Evolutionary conservation across 2,888 invertebrate species (phyloP), one percentile per base, ranked within the genome.

Genomic region (Agriopis aurantiaria): DNA sequence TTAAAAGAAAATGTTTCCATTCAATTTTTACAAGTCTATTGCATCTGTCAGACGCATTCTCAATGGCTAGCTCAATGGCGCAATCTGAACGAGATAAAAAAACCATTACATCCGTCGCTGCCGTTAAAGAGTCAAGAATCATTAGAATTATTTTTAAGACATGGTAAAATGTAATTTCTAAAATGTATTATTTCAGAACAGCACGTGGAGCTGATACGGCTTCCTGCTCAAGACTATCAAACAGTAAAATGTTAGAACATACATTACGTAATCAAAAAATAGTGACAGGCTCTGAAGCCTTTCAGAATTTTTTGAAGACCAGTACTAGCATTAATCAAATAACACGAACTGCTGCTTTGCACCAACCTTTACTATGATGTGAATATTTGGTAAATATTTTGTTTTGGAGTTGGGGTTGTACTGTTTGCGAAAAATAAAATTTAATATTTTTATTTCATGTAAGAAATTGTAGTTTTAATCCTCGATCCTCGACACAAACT

Each of bases 231-330:
- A 45, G 51, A 60, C 62, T 41, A 17, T 14, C 14, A 8, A 46
- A 52, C 14, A 23, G 46, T 14, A 58, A 58, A 46, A 67, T 62
- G 11, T 23, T 66, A 45, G 65, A 69, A 57, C 17, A 56, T 43
- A 52, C 77, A 5, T 55, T 75, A 59, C 71, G 82, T 58, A 84
- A 76, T 48, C 81, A 83, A 56, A 85, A 82, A 41, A 89, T 93
- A 73, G 75, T 93, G 48, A 89, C 93, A 1, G 87, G 85, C 1
- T 93, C 93, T 8, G 80, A 84, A 75, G 89, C 85, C 10, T 93
- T 93, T 73, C 85, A 88, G 78, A 83, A 81, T 33, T 92, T 93
- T 78, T 78, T 92, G 74, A 78, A 82, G 74, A 82, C 79, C 65
- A 89, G 86, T 72, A 83, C 78, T 59, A 80, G 82, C 70, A 65